Conservation (phyloP, 2,888 invertebrate species). For the Bembecia ichneumoniformis region DNA sequence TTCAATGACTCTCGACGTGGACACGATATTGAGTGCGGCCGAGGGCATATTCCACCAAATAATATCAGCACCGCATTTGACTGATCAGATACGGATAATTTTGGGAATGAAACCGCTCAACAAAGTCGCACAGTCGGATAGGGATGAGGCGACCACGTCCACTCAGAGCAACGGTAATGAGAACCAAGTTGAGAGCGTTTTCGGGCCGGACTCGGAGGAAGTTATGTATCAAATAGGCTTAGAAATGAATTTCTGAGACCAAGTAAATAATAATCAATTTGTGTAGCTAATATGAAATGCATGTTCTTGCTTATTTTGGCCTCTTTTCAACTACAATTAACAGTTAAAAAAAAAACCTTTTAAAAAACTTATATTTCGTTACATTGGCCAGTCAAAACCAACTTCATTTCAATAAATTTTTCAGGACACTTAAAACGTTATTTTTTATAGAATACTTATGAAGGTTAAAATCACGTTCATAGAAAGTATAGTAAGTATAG, state of each 20-base stretch:
- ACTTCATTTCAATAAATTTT: too few species aligned
- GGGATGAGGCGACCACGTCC: slow-evolving; percentile 20
- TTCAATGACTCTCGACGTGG: slow-evolving; percentile 87
- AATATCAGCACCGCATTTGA: slow-evolving; percentile 77
- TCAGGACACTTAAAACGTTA: too few species aligned
- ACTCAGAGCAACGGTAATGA: slow-evolving; percentile 28
- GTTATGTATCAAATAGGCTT: slow-evolving; percentile 73
- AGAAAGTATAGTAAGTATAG: too few species aligned
- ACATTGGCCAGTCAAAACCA: too few species aligned
- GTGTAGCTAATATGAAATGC: not conserved
- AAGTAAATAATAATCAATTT: slow-evolving; percentile 1
- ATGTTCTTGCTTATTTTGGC: not conserved
- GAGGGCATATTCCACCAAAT: slow-evolving; percentile 95
- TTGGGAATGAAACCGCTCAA: slow-evolving; percentile 75
- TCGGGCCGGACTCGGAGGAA: slow-evolving; percentile 61
- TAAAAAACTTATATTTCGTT: too few species aligned
- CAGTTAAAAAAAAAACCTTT: too few species aligned
- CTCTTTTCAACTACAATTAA: too few species aligned
- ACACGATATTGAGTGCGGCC: slow-evolving; percentile 85
- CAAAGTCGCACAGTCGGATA: slow-evolving; percentile 3
- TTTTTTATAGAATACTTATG: too few species aligned
- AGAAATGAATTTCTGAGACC: slow-evolving; percentile 66
- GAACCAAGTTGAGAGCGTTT: slow-evolving; percentile 18
- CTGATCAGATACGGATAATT: slow-evolving; percentile 79
- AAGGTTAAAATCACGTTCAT: too few species aligned